Percentiles rank a stretch among this genome's conserved stretches.
These are phyloP conservation scores for Drosophila kanapiae DNA, from an alignment of 1,140 invertebrate species.

Conservation along the genomic window DNA sequence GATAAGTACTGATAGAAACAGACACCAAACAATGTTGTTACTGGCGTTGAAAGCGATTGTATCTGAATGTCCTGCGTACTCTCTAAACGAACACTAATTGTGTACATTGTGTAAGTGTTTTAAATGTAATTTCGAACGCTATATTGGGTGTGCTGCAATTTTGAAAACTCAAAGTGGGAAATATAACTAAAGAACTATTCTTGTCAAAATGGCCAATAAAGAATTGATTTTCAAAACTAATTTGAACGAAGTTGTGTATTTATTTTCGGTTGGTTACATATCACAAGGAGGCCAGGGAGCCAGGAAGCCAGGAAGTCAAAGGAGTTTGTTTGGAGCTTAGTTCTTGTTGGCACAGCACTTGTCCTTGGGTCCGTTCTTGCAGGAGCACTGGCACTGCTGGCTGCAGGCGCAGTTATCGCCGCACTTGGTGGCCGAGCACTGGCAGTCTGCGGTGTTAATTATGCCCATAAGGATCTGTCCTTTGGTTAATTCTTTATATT, in stretches of 20 bases:
- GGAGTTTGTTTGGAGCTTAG: background rate
- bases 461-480: background rate
- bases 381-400: slow-evolving; percentile 65
- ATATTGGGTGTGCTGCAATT: slow-evolving; percentile 54
- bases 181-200: slow-evolving; percentile 75
- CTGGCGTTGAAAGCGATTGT: slow-evolving; percentile 36
- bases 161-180: slow-evolving; percentile 50
- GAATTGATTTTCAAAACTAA: slow-evolving; percentile 65
- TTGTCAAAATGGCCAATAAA: slow-evolving; percentile 85
- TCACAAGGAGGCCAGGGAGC: background rate
- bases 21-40: slow-evolving; percentile 45
- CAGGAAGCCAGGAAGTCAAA: background rate
- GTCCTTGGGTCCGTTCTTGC: slow-evolving; percentile 71
- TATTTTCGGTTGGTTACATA: background rate
- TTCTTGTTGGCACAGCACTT: slow-evolving; percentile 63
- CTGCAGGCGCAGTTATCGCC: slow-evolving; percentile 74
- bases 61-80: slow-evolving; percentile 29
- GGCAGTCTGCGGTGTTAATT: slow-evolving; percentile 49
- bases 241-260: background rate
- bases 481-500: background rate
- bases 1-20: slow-evolving; percentile 3
- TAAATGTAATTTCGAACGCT: slow-evolving; percentile 62
- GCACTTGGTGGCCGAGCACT: slow-evolving; percentile 69
- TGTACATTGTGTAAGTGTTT: slow-evolving; percentile 63
- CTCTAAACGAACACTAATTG: slow-evolving; percentile 44